A percentile compares a stretch with the other conserved stretches of the same genome.
phyloP scores from a whole-genome alignment of 2,888 invertebrate genomes.

The Parnassius apollo region DNA sequence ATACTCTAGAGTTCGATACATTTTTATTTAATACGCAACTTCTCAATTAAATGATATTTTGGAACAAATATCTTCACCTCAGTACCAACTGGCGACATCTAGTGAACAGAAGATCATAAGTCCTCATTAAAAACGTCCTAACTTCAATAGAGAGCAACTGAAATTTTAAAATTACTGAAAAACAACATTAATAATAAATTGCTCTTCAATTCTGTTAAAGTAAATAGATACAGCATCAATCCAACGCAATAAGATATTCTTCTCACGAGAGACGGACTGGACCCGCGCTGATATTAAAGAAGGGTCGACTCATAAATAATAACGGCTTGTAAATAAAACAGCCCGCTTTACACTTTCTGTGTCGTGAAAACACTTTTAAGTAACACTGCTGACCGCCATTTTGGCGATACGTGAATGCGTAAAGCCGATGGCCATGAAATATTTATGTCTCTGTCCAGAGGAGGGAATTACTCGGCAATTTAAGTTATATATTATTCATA shows the following conservation, averaged over 20 bases:
- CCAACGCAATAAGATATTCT: background rate
- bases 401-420: background rate
- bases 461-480: no score
- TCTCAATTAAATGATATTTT: no score
- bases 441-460: background rate
- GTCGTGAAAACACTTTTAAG: slow-evolving; percentile 7
- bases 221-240: background rate
- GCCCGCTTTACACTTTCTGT: slow-evolving; percentile 2
- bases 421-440: background rate
- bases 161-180: no score
- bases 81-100: no score
- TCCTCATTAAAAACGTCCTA: no score
- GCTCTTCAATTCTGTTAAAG: background rate
- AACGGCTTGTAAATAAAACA: background rate
- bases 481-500: no score
- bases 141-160: no score
- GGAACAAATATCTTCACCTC: no score
- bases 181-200: background rate
- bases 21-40: no score
- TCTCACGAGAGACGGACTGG: background rate
- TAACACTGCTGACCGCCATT: background rate
- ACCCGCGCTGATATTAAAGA: background rate
- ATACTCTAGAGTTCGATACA: no score
- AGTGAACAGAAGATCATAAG: no score
- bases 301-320: slow-evolving; percentile 11